Conservation (phyloP, 2,113 vertebrate species). For the Petroica traversi region DNA sequence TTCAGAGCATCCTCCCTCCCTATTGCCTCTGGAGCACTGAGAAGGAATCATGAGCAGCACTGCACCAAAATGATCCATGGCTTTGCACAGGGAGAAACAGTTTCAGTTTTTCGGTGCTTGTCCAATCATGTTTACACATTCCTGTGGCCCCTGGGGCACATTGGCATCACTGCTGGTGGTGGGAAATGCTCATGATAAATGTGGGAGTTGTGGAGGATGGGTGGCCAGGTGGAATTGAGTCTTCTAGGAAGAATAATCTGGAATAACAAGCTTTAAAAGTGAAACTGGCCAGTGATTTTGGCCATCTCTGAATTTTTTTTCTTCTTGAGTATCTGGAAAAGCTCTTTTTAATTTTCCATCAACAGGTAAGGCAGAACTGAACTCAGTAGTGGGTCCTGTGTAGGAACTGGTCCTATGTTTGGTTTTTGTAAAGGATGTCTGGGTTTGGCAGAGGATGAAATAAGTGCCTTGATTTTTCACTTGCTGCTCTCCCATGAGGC, state of each 20-base stretch:
- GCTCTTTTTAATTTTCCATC: not conserved
- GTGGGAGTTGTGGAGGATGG: not conserved
- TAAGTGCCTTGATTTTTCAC: not conserved
- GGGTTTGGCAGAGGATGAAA: not conserved
- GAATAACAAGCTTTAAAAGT: not conserved
- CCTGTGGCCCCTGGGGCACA: fast-evolving
- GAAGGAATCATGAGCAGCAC: not conserved
- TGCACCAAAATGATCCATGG: not conserved
- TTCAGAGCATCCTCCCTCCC: constrained; percentile 33
- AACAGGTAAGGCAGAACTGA: constrained; percentile 10
- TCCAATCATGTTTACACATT: not conserved
- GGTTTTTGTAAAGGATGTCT: not conserved
- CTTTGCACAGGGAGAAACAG: not conserved
- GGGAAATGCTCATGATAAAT: not conserved
- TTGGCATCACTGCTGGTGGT: not conserved
- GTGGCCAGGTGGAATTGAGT: not conserved
- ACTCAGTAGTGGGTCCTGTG: not conserved
- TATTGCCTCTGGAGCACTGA: not conserved
- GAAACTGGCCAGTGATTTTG: not conserved
- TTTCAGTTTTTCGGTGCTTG: not conserved
- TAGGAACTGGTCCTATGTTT: not conserved
- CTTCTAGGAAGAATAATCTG: not conserved
- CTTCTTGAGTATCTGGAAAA: not conserved
- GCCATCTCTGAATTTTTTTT: not conserved
- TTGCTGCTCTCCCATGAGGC: not conserved